Base-by-base conservation (phyloP, 2,888 invertebrate species). In the Mesoligia furuncula region DNA sequence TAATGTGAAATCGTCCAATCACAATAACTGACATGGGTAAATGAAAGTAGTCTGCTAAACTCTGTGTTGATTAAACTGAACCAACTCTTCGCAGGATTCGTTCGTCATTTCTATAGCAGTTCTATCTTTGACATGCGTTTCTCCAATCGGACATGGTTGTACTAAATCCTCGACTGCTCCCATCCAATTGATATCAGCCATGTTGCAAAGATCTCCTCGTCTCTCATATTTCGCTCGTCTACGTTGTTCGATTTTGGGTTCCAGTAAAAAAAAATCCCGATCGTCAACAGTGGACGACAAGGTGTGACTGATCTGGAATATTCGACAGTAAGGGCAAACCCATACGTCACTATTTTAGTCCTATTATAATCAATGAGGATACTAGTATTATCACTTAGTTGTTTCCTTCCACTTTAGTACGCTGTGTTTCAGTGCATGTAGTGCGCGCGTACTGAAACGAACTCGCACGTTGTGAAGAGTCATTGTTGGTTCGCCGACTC, bases 371-470 rank as follows among this genome's bases (percentile, higher is more conserved):
- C 20, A 65, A 66, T 27, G 39, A 31, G 27, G 24, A 39, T 57
- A 31, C 45, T 9, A 42, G 24, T 62, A n/a, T 48, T 74, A 20
- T 80, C 69, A 66, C 65, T 80, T n/a, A n/a, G n/a, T n/a, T 66
- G 54, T 81, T 85, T 80, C 45, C 61, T 48, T 62, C 48, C 31
- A 64, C 27, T 71, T 68, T 36, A 45, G 70, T 64, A n/a, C 36
- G n/a, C 15, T 42, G 39, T 31, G 84, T 36, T 67, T 74, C 84
- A 82, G 81, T 81, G 51, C 84, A 54, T 57, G 9, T 8, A 69
- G 85, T 87, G 79, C 87, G 51, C 48, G 61, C 42, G 87, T 70
- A 87, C 87, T 79, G 72, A 59, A 36, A 59, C 31, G 8, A n/a
- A 59, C 48, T 67, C 67, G 5, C n/a, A 20, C n/a, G 20, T 11